Conservation (phyloP, 2,888 invertebrate species). For the Philonicus albiceps region DNA sequence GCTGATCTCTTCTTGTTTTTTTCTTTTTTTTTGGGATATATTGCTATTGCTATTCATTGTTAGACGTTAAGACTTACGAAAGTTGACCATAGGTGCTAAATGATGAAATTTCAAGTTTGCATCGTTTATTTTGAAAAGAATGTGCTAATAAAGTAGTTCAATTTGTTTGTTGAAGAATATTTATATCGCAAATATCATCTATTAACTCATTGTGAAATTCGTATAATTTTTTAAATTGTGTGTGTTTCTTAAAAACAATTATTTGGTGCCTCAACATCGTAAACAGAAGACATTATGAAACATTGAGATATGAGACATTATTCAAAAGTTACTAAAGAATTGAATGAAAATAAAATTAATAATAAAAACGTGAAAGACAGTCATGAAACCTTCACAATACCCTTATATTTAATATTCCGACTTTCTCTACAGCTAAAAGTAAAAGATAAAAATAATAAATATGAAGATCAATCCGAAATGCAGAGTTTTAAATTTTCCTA, state of each 20-base stretch:
- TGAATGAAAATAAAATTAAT: too few relatives aligned
- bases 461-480: not conserved
- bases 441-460: not conserved
- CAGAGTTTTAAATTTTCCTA: not conserved
- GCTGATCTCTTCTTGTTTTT: too few relatives aligned
- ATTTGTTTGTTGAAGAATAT: not conserved
- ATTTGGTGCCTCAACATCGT: too few relatives aligned
- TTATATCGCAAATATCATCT: not conserved
- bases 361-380: not conserved
- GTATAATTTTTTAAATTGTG: too few relatives aligned
- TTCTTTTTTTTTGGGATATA: too few relatives aligned
- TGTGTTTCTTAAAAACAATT: too few relatives aligned
- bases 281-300: too few relatives aligned
- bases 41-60: too few relatives aligned
- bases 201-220: not conserved
- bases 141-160: not conserved
- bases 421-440: not conserved
- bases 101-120: not conserved
- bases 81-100: not conserved
- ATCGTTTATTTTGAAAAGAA: not conserved
- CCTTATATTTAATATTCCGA: not conserved
- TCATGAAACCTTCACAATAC: not conserved
- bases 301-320: too few relatives aligned
- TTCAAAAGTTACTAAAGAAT: too few relatives aligned
- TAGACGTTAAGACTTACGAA: not conserved